These are phyloP conservation scores for Actinemys pallida DNA, from an alignment of 2,113 vertebrate genomes.

Conservation along the genomic window DNA sequence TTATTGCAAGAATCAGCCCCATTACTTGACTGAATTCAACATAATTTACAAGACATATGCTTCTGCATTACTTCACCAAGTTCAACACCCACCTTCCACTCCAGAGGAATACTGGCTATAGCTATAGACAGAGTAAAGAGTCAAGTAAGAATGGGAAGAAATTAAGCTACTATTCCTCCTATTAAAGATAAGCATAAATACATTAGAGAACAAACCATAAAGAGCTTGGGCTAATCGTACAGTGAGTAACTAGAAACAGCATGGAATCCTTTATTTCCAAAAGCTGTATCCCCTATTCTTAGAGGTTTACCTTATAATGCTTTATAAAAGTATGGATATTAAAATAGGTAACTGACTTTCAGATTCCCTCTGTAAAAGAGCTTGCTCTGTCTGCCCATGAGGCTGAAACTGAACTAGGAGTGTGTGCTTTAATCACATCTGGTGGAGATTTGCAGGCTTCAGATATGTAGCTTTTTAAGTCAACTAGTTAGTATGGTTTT, in stretches of 20 bases:
- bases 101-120: background rate
- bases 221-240: constrained; percentile 21
- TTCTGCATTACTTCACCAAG: background rate
- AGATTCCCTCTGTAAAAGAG: background rate
- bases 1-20: background rate
- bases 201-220: background rate
- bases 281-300: background rate
- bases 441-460: background rate
- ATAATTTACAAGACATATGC: background rate
- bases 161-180: background rate
- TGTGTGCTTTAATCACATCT: background rate
- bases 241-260: constrained; percentile 43
- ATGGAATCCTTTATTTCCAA: background rate
- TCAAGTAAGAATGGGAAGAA: constrained; percentile 13
- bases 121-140: background rate
- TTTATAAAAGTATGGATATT: background rate
- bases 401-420: background rate
- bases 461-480: background rate
- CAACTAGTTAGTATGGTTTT: fast-evolving
- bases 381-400: background rate
- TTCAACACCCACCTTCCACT: background rate
- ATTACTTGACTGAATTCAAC: background rate
- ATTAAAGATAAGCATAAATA: constrained; percentile 12
- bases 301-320: background rate
- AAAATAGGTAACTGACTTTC: constrained; percentile 32